Conservation (phyloP, 2,113 vertebrate species). For the Chaenogobius annularis region DNA sequence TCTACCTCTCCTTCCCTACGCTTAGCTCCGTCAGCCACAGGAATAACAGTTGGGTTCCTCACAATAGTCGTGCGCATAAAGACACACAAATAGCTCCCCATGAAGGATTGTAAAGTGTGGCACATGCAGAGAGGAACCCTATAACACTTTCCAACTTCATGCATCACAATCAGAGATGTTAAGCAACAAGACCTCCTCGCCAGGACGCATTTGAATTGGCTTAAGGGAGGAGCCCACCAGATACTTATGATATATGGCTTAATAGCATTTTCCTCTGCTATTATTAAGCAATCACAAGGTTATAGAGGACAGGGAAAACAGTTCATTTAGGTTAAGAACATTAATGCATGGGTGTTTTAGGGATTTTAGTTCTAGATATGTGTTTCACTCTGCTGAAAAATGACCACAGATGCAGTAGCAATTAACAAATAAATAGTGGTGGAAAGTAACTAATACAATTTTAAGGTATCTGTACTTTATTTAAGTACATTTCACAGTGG, state of each 20-base stretch:
- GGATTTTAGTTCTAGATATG: background rate
- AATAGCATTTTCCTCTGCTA: background rate
- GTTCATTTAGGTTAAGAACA: background rate
- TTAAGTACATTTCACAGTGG: no score
- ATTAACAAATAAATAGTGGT: background rate
- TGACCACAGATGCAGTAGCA: background rate
- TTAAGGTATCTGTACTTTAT: no score
- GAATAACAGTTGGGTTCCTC: conserved; percentile 55
- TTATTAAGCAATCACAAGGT: background rate
- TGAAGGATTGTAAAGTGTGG: conserved; percentile 58
- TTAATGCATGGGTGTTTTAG: background rate
- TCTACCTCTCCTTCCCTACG: conserved; percentile 33
- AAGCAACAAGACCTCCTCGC: conserved; percentile 43
- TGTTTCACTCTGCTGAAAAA: background rate
- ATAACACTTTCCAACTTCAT: conserved; percentile 64
- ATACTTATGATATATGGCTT: conserved; percentile 35
- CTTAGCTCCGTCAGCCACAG: conserved; percentile 33
- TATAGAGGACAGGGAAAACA: background rate
- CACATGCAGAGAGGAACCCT: conserved; percentile 48
- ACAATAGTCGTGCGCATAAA: conserved; percentile 59
- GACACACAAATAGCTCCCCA: conserved; percentile 54
- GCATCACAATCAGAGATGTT: conserved; percentile 67
- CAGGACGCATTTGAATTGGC: conserved; percentile 38
- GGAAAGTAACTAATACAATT: no score
- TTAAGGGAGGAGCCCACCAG: conserved; percentile 21